Base-by-base conservation (phyloP, 2,113 vertebrate genomes). In the Cynoglossus semilaevis region DNA sequence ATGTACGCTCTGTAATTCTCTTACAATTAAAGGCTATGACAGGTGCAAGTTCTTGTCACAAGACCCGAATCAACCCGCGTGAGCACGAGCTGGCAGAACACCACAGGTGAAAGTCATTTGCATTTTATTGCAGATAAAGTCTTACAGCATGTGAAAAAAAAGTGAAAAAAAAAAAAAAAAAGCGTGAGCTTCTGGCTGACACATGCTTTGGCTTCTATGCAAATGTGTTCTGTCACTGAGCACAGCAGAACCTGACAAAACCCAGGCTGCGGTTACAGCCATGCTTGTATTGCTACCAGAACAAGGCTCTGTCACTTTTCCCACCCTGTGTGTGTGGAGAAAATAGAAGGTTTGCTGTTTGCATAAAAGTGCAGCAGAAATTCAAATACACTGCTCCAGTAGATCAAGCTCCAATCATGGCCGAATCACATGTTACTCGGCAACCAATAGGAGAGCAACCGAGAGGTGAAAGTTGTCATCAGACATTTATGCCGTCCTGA, bases 141-240 rank as follows among this genome's bases (percentile, higher is more conserved):
- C 52, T 58, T 42, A 42, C 58, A 51, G 17, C 43, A 9, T 38
- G 60, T 56, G 4, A 0, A 17, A 45, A 15, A 15, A 44, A n/a
- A n/a, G n/a, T n/a, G n/a, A n/a, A n/a, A 16, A 16, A 44, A 44
- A 12, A 16, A 37, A 51, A 37, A 9, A 35, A 51, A 51, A 36
- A 59, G 60, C 56, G 51, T 18, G 44, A 57, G 57, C 42, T 38
- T 57, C 22, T 58, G 63, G 47, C 58, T 67, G 55, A 51, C 46
- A 15, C 43, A 45, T 29, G 58, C 40, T 64, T 58, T 8, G 34
- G 52, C 56, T 55, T 16, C 44, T 34, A 63, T 67, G 60, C 15
- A 51, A 72, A 78, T 63, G 9, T 11, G 37, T 53, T 2, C 36
- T 63, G 79, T 71, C 74, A 54, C 14, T 9, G 10, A 46, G 47